These are phyloP conservation scores for Eriosoma lanigerum DNA, from an alignment of 1,140 invertebrate species.

Conservation along the genomic window DNA sequence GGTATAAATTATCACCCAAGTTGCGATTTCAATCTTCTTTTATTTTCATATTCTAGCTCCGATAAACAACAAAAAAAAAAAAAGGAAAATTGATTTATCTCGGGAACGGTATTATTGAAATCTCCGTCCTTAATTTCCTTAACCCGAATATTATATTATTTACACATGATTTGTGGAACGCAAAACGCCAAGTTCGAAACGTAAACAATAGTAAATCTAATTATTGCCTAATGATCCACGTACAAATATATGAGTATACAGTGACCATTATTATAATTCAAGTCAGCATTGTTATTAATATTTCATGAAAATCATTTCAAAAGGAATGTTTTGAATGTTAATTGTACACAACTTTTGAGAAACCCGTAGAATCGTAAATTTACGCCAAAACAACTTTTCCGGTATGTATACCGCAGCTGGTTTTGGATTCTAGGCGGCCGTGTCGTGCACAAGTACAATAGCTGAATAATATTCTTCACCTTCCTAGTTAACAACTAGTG, in stretches of 20 bases:
- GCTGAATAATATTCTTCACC: constrained; percentile 24
- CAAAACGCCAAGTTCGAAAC: too few species aligned
- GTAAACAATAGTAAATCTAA: constrained; percentile 1
- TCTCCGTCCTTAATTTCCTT: too few species aligned
- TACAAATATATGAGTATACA: too few species aligned
- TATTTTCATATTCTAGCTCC: too few species aligned
- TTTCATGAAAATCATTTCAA: constrained; percentile 35
- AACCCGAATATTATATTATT: too few species aligned
- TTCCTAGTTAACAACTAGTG: constrained; percentile 19
- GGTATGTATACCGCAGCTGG: too few species aligned
- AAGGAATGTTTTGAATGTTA: constrained; percentile 34
- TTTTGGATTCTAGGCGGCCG: constrained; percentile 19
- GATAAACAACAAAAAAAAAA: too few species aligned
- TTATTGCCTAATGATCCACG: constrained; percentile 15
- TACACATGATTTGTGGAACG: too few species aligned
- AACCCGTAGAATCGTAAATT: constrained; percentile 26
- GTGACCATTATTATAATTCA: constrained; percentile 4
- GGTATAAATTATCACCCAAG: too few species aligned
- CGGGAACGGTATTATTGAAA: too few species aligned
- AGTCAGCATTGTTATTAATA: constrained; percentile 35
- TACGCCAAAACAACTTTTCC: constrained; percentile 22
- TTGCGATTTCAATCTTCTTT: too few species aligned
- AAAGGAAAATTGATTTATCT: too few species aligned
- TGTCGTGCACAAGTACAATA: constrained; percentile 18
- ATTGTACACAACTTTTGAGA: constrained; percentile 42